Evolutionary conservation across 2,797 vertebrate genomes (phyloP).

Genomic region (Adrianichthys oophorus): DNA sequence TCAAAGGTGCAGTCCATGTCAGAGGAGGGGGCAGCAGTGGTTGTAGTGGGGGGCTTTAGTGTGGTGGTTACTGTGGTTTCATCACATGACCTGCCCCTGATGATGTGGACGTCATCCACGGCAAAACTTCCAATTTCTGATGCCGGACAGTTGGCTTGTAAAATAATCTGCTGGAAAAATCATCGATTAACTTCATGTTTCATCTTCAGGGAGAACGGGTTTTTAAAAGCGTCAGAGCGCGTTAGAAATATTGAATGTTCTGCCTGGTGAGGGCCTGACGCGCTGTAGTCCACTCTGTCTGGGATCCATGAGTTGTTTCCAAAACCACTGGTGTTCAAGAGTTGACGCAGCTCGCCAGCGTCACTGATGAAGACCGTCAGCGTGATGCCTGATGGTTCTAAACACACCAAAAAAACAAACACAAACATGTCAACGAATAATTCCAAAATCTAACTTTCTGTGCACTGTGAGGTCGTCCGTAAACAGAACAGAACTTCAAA

Average conservation of each 20-base stretch:
- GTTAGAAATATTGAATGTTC: background rate
- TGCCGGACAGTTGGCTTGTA: slow-evolving; percentile 43
- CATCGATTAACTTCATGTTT: background rate
- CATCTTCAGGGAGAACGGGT: background rate
- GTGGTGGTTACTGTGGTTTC: slow-evolving; percentile 59
- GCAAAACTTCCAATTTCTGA: slow-evolving; percentile 12
- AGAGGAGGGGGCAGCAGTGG: slow-evolving; percentile 54
- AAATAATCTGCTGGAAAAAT: slow-evolving; percentile 65
- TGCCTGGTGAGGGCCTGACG: slow-evolving; percentile 72
- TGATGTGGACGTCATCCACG: slow-evolving; percentile 75
- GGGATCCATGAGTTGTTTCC: slow-evolving; percentile 55
- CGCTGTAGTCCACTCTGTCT: slow-evolving; percentile 67
- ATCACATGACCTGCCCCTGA: slow-evolving; percentile 54
- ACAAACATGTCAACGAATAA: background rate
- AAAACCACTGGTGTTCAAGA: slow-evolving; percentile 62
- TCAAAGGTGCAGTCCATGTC: slow-evolving; percentile 78
- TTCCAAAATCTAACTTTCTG: background rate
- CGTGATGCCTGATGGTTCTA: slow-evolving; percentile 29
- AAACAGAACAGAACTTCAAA: too few species aligned
- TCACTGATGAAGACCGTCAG: slow-evolving; percentile 74
- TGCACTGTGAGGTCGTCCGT: too few species aligned
- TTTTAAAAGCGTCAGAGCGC: background rate
- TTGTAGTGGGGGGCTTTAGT: slow-evolving; percentile 52
- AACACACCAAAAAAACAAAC: slow-evolving; percentile 1
- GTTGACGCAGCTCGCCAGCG: slow-evolving; percentile 37